These are phyloP conservation scores for Patella depressa DNA, from an alignment of 2,888 invertebrate genomes.

Conservation along the genomic window DNA sequence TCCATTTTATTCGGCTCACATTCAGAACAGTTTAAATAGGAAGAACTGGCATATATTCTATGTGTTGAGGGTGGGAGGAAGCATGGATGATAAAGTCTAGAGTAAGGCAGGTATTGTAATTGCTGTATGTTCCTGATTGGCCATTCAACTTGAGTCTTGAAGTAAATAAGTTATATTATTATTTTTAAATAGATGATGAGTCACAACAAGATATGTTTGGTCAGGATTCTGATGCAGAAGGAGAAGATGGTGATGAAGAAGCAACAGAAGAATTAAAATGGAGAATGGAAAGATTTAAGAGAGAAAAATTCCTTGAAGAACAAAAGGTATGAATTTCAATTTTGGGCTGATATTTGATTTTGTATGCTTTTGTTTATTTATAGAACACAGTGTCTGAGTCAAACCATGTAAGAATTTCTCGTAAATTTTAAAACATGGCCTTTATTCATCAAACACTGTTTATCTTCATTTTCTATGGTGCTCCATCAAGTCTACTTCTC, in stretches of 20 bases:
- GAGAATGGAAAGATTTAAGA: constrained; percentile 84
- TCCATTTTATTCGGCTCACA: background rate
- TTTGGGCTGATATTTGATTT: too few species aligned
- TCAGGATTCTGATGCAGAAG: constrained; percentile 70
- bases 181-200: constrained; percentile 51
- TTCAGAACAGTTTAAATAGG: too few species aligned
- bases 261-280: constrained; percentile 81
- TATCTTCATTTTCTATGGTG: too few species aligned
- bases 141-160: background rate
- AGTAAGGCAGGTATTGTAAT: background rate
- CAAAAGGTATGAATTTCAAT: constrained; percentile 63
- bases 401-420: too few species aligned
- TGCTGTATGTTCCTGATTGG: background rate
- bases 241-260: constrained; percentile 74
- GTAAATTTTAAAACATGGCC: too few species aligned
- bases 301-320: constrained; percentile 83
- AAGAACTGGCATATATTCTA: too few species aligned
- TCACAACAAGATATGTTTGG: constrained; percentile 74
- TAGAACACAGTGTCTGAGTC: too few species aligned
- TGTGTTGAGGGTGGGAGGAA: too few species aligned
- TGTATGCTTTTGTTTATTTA: too few species aligned
- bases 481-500: too few species aligned
- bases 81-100: too few species aligned
- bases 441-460: too few species aligned
- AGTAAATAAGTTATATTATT: constrained; percentile 1